phyloP scores from a whole-genome alignment of 2,797 vertebrate species.

The Acrocephalus scirpaceus region DNA sequence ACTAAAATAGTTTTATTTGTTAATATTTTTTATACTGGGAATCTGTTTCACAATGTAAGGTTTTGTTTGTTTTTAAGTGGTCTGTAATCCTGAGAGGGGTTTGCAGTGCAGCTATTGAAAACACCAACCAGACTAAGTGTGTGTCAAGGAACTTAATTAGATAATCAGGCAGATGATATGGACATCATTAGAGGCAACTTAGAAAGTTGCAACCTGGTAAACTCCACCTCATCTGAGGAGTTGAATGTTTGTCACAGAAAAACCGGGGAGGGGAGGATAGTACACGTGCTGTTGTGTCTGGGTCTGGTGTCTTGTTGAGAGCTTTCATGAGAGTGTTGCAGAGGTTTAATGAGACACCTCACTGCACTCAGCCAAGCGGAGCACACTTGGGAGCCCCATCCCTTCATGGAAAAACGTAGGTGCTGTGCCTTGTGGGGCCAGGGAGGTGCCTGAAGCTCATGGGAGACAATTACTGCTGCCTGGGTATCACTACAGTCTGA shows the following conservation, averaged over 20 bases:
- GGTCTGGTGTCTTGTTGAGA: neutral
- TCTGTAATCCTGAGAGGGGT: neutral
- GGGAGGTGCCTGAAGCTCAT: neutral
- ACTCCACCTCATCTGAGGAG: neutral
- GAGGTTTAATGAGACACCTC: neutral
- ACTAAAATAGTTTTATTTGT: neutral
- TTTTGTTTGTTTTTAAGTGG: neutral
- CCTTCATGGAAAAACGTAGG: neutral
- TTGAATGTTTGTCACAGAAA: neutral
- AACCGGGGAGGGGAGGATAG: fast-evolving
- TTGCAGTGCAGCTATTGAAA: conserved; percentile 7
- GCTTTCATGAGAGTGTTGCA: neutral
- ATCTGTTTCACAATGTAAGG: neutral
- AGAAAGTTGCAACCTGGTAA: neutral
- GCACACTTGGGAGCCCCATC: neutral
- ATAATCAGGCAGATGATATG: neutral
- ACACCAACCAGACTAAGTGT: neutral
- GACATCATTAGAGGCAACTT: neutral
- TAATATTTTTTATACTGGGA: neutral
- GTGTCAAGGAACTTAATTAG: neutral
- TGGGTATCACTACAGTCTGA: neutral
- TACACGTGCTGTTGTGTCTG: fast-evolving
- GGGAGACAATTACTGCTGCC: neutral
- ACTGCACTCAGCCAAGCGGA: neutral
- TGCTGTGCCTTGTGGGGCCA: neutral